A percentile compares a stretch with the other conserved stretches of the same genome.
Evolutionary conservation across 2,888 invertebrate genomes (phyloP).

Genomic region (Xanthorhoe spadicearia): DNA sequence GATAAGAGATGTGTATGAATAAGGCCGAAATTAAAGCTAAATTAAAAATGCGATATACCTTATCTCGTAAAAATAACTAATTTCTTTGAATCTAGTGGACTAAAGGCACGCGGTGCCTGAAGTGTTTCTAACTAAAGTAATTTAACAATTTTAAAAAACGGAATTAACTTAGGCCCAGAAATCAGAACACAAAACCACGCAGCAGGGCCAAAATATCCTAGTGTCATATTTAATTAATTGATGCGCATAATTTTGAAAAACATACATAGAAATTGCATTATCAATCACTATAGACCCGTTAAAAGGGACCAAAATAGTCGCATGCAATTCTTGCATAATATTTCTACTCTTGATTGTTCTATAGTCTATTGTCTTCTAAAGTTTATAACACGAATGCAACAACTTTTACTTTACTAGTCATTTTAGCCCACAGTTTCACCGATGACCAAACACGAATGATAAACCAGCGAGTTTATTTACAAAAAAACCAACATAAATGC

Average conservation of each 20-base stretch:
- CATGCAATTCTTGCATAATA: too few relatives aligned
- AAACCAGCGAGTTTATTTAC: neutral
- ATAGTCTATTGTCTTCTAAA: too few relatives aligned
- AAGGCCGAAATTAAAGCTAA: conserved; percentile 24
- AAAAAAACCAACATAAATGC: neutral
- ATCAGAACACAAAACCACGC: neutral
- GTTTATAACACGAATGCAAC: neutral
- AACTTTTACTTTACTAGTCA: neutral
- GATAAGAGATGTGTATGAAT: neutral
- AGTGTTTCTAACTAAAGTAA: conserved; percentile 29
- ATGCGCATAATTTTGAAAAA: too few relatives aligned
- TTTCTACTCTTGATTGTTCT: too few relatives aligned
- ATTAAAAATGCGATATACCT: conserved; percentile 36
- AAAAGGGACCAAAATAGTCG: too few relatives aligned
- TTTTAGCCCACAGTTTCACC: neutral
- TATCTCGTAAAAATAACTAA: conserved; percentile 29
- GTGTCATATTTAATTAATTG: too few relatives aligned
- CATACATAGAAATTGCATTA: too few relatives aligned
- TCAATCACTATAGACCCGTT: too few relatives aligned
- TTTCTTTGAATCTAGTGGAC: conserved; percentile 36
- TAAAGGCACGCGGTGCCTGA: conserved; percentile 24
- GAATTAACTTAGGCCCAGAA: conserved; percentile 16
- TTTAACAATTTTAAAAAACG: conserved; percentile 27
- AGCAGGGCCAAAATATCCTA: neutral
- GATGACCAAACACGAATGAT: neutral